A percentile compares a stretch with the other conserved stretches of the same genome.
Conservation (phyloP, 2,888 invertebrate genomes). For the Zygaena filipendulae region DNA sequence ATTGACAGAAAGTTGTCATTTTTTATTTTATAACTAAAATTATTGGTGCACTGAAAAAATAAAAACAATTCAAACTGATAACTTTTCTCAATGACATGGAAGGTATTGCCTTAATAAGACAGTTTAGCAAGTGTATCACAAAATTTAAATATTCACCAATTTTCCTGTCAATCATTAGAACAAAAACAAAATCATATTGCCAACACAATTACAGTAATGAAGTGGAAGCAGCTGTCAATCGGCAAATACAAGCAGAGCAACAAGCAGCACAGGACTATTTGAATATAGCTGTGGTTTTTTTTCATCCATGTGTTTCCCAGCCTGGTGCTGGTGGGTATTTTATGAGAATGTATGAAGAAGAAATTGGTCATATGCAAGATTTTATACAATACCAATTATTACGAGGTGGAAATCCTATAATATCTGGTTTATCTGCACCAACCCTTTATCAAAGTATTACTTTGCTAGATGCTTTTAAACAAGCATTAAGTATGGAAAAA, state of each 20-base stretch:
- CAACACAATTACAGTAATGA: conserved; percentile 22
- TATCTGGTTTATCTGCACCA: conserved; percentile 19
- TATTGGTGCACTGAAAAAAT: too few species aligned
- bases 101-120: too few species aligned
- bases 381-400: conserved; percentile 30
- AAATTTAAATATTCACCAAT: too few species aligned
- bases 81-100: too few species aligned
- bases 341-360: conserved; percentile 34
- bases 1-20: too few species aligned
- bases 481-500: conserved; percentile 27
- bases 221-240: conserved; percentile 25
- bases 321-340: conserved; percentile 29
- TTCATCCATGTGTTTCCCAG: conserved; percentile 24
- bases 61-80: too few species aligned
- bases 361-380: conserved; percentile 27
- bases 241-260: conserved; percentile 31
- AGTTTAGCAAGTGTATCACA: too few species aligned
- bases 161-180: not conserved
- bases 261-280: conserved; percentile 31
- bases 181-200: conserved; percentile 16
- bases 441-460: conserved; percentile 16
- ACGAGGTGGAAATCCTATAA: conserved; percentile 23
- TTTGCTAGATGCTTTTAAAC: conserved; percentile 25
- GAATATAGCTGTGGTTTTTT: conserved; percentile 26
- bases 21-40: too few species aligned